These are phyloP conservation scores for Physella acuta DNA, from an alignment of 1,140 invertebrate species.

Conservation along the genomic window DNA sequence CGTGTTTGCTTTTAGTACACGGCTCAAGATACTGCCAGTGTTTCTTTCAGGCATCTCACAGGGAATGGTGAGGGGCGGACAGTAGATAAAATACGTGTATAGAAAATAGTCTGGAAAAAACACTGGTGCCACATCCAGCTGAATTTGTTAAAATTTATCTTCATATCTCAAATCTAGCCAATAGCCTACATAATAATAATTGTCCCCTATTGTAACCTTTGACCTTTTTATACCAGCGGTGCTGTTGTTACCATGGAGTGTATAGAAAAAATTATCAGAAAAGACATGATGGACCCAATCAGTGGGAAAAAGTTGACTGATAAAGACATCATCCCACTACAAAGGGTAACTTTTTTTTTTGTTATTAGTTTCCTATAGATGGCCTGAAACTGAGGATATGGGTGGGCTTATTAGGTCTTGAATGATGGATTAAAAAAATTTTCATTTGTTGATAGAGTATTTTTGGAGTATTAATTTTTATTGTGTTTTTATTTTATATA, in stretches of 20 bases:
- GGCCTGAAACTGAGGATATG: no score
- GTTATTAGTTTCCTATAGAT: no score
- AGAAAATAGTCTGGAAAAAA: neutral
- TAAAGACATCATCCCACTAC: slow-evolving; percentile 88
- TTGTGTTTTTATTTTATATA: no score
- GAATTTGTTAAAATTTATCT: neutral
- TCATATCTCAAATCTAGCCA: neutral
- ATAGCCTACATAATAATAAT: neutral
- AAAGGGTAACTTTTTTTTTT: slow-evolving; percentile 72
- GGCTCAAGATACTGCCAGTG: no score
- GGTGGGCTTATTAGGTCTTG: no score
- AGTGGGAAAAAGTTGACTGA: slow-evolving; percentile 85
- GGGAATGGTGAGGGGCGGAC: no score
- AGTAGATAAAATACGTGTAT: neutral
- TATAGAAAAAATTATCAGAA: slow-evolving; percentile 93
- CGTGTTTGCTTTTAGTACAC: no score
- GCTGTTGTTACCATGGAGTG: slow-evolving; percentile 95
- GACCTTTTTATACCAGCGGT: slow-evolving; percentile 70
- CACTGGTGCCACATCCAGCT: no score
- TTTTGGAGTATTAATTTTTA: no score
- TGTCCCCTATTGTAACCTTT: neutral
- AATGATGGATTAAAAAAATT: no score
- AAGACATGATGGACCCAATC: slow-evolving; percentile 95
- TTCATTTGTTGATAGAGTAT: no score
- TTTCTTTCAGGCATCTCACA: no score